Evolutionary conservation across 2,888 invertebrate genomes (phyloP), one percentile per base, ranked within the genome.

Genomic region (Actias luna): DNA sequence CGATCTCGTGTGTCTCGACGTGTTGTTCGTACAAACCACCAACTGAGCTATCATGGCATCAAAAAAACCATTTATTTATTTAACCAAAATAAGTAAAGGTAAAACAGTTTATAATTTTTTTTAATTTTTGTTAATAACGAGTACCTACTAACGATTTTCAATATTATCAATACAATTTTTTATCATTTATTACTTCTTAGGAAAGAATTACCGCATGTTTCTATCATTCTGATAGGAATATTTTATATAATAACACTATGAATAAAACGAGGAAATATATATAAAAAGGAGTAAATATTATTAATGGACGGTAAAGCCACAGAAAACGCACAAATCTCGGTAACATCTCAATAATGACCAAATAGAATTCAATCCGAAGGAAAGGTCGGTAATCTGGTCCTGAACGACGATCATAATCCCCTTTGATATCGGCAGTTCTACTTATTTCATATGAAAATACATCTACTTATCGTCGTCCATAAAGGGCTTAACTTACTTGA

Each of bases 331-430:
- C 25, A 52, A 52, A 52, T 52, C 52, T 16, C 29, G 16, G 29
- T 29, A 29, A 52, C 52, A 52, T 52, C 52, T 27, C 52, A 52
- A 52, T 52, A 52, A 52, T 52, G 52, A 52, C 52, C 33, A 63
- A 63, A 58, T 25, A 52, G 58, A 46, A 36, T 50, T 50, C 50
- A 27, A 29, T 52, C 18, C 63, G 33, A 31, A 60, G 60, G 55
- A 63, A 60, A 63, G 60, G 60, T 58, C 60, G 59, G 63, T 67
- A 64, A 66, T 68, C 66, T 63, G 62, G 61, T 65, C 61, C 67
- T 69, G 69, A 69, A 71, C 68, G 63, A 60, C 61, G 64, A 65
- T 69, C 65, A 67, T 71, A 74, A 74, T 69, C 63, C 63, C 69
- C 69, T 68, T 73, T 69, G 68, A 74, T 71, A 67, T 69, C 60